These are phyloP conservation scores for Sciurus carolinensis DNA, from an alignment of 2,797 vertebrate species.

Conservation along the genomic window DNA sequence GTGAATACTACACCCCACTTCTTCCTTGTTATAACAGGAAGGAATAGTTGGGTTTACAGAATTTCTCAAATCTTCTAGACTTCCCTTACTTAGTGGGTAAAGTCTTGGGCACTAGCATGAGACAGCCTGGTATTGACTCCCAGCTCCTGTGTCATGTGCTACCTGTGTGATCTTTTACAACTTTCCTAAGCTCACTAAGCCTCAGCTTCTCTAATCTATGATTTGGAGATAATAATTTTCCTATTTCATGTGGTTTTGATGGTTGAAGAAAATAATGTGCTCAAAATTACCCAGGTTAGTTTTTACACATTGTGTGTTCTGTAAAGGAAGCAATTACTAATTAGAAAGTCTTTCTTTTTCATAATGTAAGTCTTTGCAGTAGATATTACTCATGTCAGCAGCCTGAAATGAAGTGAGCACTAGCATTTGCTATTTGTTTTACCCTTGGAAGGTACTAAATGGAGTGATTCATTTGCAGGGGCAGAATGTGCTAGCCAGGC, in stretches of 20 bases:
- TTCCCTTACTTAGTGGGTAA: not conserved
- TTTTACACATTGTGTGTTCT: not conserved
- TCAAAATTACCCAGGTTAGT: not conserved
- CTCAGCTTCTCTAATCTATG: not conserved
- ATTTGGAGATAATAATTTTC: not conserved
- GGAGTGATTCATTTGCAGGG: not conserved
- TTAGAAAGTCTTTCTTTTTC: constrained; percentile 8
- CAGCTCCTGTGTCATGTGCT: not conserved
- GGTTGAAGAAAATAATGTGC: not conserved
- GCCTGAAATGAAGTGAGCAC: not conserved
- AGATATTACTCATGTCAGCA: not conserved
- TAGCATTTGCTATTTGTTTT: not conserved
- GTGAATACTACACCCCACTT: not conserved
- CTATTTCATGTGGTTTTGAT: not conserved
- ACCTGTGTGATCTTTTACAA: not conserved
- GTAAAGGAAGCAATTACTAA: constrained; percentile 9
- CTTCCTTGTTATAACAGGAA: not conserved
- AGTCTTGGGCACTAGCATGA: not conserved
- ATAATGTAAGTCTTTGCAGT: not conserved
- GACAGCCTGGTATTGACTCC: not conserved
- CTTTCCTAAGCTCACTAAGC: not conserved
- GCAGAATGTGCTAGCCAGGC: not conserved
- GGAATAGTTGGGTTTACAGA: not conserved
- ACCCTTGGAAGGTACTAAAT: not conserved
- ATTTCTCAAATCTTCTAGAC: not conserved